Conservation (phyloP, 23 tunicate genomes). For the Ascidia mentula region DNA sequence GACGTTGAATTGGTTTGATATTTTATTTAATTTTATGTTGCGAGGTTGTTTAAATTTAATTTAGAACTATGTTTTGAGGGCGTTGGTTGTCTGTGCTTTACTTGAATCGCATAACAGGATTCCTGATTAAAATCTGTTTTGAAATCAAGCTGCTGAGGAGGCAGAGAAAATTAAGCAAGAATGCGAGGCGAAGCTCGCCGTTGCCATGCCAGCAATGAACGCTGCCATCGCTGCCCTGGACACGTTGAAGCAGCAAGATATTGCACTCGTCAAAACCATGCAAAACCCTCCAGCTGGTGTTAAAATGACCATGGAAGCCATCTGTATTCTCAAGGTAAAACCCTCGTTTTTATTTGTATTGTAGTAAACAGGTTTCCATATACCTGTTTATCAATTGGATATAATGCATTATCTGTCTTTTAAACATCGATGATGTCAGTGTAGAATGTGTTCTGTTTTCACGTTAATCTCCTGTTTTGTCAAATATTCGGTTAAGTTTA, state of each 20-base stretch:
- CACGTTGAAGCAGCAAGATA: slow-evolving; percentile 83
- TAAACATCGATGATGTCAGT: background rate
- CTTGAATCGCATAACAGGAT: too few species aligned
- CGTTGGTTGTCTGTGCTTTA: too few species aligned
- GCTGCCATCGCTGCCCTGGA: slow-evolving; percentile 80
- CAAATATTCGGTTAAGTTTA: background rate
- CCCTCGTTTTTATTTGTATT: too few species aligned
- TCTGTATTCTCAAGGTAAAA: slow-evolving; percentile 75
- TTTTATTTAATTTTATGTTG: too few species aligned
- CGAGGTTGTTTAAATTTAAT: too few species aligned
- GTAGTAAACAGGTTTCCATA: too few species aligned
- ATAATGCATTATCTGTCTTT: too few species aligned
- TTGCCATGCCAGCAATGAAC: slow-evolving; percentile 91
- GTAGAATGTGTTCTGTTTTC: background rate
- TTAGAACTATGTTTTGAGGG: too few species aligned
- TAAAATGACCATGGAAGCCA: slow-evolving; percentile 89
- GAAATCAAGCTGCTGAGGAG: slow-evolving; percentile 88
- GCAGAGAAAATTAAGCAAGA: slow-evolving; percentile 83
- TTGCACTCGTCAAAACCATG: slow-evolving; percentile 83
- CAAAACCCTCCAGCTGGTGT: slow-evolving; percentile 83
- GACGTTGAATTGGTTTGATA: too few species aligned
- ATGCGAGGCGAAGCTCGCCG: slow-evolving; percentile 85
- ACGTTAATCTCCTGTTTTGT: background rate
- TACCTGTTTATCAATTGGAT: background rate
- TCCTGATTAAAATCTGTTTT: too few species aligned